Evolutionary conservation across 2,113 vertebrate genomes (phyloP), one percentile per base, ranked within the genome.

Genomic region (Podiceps cristatus): DNA sequence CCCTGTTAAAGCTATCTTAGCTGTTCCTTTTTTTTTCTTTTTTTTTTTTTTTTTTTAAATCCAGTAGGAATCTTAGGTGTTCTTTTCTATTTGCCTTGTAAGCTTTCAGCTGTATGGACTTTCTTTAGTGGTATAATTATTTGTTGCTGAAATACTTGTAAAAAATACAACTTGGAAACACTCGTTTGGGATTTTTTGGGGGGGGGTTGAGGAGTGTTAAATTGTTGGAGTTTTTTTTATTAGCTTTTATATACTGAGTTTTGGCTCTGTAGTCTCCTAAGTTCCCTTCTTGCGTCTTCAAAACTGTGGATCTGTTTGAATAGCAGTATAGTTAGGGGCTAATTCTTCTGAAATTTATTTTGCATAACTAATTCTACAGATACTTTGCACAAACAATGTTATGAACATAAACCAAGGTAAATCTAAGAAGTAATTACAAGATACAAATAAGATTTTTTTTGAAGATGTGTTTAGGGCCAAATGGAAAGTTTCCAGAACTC

Each of bases 141-240:
- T 37, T 84, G 29, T 49, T 86, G 72, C 73, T 5, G 81, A 90
- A 87, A 59, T 71, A 7, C 10, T 13, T 62, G 16, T 58, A 25
- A 81, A 59, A 86, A 84, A 18, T 76, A 23, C 0, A 0, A 18
- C 13, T 52, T 75, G 33, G 6, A 89, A 91, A 47, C 3, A n/a
- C 42, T 37, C 37, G 37, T 37, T 37, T 37, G 37, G 37, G 37
- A 37, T 37, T 37, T 37, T 37, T 37, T 37, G 37, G 37, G 37
- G 37, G 37, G 37, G 37, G 7, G 7, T 37, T 37, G 42, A 42
- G 11, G 42, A 42, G 42, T 14, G 42, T 42, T 19, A 63, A 12
- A 11, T 33, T 47, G 5, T 44, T 62, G 25, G 8, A 9, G 2
- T 0, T 0, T 24, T 33, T 85, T 90, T 88, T 47, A 2, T 85